Base-by-base conservation (phyloP, 2,797 vertebrate species). In the Onychomys leucogaster region DNA sequence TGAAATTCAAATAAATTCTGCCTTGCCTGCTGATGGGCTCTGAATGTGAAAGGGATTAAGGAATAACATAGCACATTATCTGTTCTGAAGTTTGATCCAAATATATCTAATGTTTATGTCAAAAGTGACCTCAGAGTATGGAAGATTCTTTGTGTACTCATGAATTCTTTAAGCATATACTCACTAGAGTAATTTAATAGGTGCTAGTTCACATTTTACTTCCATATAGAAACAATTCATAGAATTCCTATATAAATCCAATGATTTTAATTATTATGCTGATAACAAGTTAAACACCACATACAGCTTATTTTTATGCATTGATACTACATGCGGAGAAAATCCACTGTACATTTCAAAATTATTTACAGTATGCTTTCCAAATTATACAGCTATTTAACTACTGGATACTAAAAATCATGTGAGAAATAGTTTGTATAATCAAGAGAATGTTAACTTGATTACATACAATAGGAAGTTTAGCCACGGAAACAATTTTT, bases 31-130 rank as follows among this genome's bases (percentile, higher is more conserved):
- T 78, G 63, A 13, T 25, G 34, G 34, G 17, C 57, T 77, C 32
- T 83, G 89, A 67, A 37, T 75, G 34, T 81, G 17, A 65, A 94
- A 96, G 63, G 57, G 91, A 57, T 93, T 83, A 73, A 61, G 10
- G 86, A 61, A 11, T 29, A 75, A 19, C 27, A 93, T 63, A 96
- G 3, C 52, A 90, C 43, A 3, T 63, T 92, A 82, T 17, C 61
- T 75, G 10, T 6, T 88, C 41, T 29, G 1, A 52, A 96, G 17
- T 32, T 69, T 69, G 34, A 91, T 59, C 71, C 77, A 93, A 82
- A 90, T 91, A 83, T 52, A 96, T 85, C 37, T 93, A 59, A 59
- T 46, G 52, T 89, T 96, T 88, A n/a, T 97, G 78, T 92, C 27
- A 71, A 5, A 80, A 67, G 3, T 95, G 81, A 55, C 46, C 57